These are phyloP conservation scores for Falco columbarius DNA, from an alignment of 2,797 vertebrate species.

Conservation along the genomic window DNA sequence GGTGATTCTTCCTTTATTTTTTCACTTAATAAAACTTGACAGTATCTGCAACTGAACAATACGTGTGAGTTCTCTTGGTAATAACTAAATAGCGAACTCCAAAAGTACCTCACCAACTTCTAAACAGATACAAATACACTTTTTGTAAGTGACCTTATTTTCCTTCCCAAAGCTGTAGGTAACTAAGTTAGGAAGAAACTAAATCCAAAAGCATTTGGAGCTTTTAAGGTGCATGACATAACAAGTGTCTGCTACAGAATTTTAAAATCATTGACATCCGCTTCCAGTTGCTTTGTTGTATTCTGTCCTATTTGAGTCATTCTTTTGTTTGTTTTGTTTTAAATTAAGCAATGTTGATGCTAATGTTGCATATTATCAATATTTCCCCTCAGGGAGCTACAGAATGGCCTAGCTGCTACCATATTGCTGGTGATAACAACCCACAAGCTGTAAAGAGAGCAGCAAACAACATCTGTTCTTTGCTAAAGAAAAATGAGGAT, in stretches of 20 bases:
- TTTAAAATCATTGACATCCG: neutral
- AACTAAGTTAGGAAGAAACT: neutral
- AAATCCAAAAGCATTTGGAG: neutral
- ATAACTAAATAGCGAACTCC: neutral
- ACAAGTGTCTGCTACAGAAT: neutral
- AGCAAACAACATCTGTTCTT: conserved; percentile 89
- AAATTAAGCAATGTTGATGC: neutral
- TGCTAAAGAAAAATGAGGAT: conserved; percentile 85
- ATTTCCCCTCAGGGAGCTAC: conserved; percentile 84
- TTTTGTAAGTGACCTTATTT: neutral
- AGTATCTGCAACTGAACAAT: neutral
- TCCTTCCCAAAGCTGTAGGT: neutral
- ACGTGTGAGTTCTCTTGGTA: neutral
- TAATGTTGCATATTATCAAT: neutral
- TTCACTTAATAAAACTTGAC: neutral
- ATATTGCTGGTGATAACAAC: conserved; percentile 93
- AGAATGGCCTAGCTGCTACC: conserved; percentile 89
- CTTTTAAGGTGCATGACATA: neutral
- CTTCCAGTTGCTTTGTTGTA: neutral
- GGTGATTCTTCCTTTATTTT: conserved; percentile 79
- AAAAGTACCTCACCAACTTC: neutral
- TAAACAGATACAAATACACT: neutral
- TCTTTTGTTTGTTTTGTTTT: neutral
- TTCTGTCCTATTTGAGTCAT: neutral
- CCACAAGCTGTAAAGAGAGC: conserved; percentile 92